Conservation (phyloP, 2,797 vertebrate genomes). For the Gambusia yucatana region DNA sequence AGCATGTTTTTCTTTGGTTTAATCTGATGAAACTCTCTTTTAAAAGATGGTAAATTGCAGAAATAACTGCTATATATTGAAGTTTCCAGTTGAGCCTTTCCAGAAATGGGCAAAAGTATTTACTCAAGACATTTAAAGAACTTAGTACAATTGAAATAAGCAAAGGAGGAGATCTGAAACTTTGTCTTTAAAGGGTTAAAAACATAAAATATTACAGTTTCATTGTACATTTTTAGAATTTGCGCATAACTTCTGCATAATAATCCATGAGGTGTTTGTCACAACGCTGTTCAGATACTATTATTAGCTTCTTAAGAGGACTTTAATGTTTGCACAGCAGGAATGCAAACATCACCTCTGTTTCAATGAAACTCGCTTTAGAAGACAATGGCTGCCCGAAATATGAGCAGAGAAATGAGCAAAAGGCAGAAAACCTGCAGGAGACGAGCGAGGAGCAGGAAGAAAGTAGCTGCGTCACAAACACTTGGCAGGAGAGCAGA, state of each 20-base stretch:
- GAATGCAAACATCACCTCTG: constrained; percentile 7
- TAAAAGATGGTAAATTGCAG: too few relatives aligned
- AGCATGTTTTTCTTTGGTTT: too few relatives aligned
- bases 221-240: background rate
- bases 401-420: background rate
- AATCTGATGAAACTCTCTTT: too few relatives aligned
- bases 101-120: too few relatives aligned
- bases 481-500: constrained; percentile 59
- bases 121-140: too few relatives aligned
- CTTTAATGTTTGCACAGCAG: background rate
- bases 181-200: background rate
- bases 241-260: background rate
- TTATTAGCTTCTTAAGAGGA: background rate
- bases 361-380: constrained; percentile 22
- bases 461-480: constrained; percentile 35
- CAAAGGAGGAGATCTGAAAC: too few relatives aligned
- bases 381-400: constrained; percentile 11
- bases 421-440: constrained; percentile 30
- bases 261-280: background rate
- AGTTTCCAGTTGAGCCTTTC: too few relatives aligned
- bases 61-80: too few relatives aligned
- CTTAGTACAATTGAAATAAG: too few relatives aligned
- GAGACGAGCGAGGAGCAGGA: constrained; percentile 32
- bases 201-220: background rate
- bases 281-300: background rate